Evolutionary conservation across 1,140 invertebrate genomes (phyloP), one percentile per base, ranked within the genome.

Genomic region (Pseudomyrmex pallidus): DNA sequence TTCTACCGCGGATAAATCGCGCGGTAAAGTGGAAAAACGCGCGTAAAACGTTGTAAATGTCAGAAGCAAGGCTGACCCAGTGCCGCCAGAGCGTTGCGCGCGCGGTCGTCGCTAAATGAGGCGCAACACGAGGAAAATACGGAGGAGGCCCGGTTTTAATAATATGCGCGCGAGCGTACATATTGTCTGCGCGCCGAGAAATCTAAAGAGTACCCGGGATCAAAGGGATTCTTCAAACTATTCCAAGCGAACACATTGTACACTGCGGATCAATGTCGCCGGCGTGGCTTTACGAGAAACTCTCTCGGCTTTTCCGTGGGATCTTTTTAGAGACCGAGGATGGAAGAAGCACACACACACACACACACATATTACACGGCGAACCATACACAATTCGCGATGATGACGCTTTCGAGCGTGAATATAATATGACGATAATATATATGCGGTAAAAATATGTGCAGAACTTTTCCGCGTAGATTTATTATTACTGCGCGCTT

Each of bases 151-250:
- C n/a, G 72, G 59, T 76, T 66, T 76, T 76, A 76, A 76, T 76
- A 76, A 76, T 64, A 76, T 64, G 74, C 74, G 54, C 61, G 74
- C 50, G 10, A 35, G 35, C 61, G 20, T 25, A 46, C 72, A 61
- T 66, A 76, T 76, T 76, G 74, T 76, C 74, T 64, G 61, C 74
- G 61, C 48, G 61, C 48, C 10, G 22, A 22, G 61, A 76, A 76
- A 76, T 76, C 61, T 52, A 44, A 76, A 64, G 74, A 66, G 74
- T 54, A 25, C 48, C 35, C 25, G 48, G 61, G 74, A 76, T 76
- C 74, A 76, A 76, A 76, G 61, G 48, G 61, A 64, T 76, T 66
- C 74, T 76, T 76, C 74, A 76, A 64, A 76, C 74, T 56, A 66
- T 48, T 76, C 74, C 74, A 48, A 66, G 48, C 74, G 74, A 35